phyloP scores from a whole-genome alignment of 1,140 invertebrate species.

The Diabrotica virgifera region DNA sequence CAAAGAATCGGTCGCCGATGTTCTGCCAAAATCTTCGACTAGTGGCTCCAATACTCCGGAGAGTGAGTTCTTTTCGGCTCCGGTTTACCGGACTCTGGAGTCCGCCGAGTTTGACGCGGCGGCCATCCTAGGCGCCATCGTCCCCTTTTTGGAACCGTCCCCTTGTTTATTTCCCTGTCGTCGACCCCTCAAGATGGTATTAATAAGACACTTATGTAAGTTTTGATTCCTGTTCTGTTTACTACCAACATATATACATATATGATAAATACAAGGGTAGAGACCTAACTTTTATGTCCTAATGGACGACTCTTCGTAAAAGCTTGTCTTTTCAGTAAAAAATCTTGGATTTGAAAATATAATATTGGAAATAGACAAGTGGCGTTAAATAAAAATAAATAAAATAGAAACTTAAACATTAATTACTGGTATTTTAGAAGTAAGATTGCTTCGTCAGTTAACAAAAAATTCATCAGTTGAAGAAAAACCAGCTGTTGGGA shows the following conservation, averaged over 20 bases:
- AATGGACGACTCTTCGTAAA: too few relatives aligned
- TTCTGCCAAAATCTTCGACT: background rate
- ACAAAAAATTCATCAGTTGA: too few relatives aligned
- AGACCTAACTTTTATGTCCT: too few relatives aligned
- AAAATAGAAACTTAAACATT: too few relatives aligned
- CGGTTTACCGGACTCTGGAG: background rate
- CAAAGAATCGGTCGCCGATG: background rate
- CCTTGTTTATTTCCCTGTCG: background rate
- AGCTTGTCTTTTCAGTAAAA: too few relatives aligned
- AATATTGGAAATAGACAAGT: too few relatives aligned
- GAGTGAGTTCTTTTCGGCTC: background rate
- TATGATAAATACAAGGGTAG: too few relatives aligned
- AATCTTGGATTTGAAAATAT: too few relatives aligned
- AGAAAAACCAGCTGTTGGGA: too few relatives aligned
- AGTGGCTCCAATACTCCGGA: slow-evolving; percentile 1
- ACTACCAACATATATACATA: background rate
- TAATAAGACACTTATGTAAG: slow-evolving; percentile 3
- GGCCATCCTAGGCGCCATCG: background rate
- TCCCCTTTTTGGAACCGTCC: background rate
- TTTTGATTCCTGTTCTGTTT: background rate
- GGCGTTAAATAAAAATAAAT: too few relatives aligned
- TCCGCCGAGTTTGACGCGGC: background rate
- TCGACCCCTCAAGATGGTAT: background rate
- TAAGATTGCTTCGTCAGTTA: too few relatives aligned
- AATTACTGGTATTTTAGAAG: too few relatives aligned